Base-by-base conservation (phyloP, 2,888 invertebrate genomes). In the Rhagonycha fulva region DNA sequence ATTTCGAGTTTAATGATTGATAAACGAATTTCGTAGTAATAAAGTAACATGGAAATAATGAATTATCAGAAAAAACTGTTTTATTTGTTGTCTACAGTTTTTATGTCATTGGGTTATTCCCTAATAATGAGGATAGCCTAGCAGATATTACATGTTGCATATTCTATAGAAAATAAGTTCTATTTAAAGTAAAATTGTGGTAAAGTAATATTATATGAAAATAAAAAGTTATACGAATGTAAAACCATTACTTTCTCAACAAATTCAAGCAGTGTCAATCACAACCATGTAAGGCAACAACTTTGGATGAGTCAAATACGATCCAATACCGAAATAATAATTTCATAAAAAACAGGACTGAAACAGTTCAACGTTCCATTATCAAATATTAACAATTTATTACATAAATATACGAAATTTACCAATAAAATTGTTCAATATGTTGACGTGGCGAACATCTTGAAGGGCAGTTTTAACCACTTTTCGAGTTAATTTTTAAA, bases 371-470 rank as follows among this genome's bases (percentile, higher is more conserved):
- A 14, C 24, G 30, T 14, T 11, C 11, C 28, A 14, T 30, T 68
- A 61, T 60, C 26, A 61, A 71, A 75, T 73, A 78, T 30, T 23
- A 23, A 74, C 61, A 71, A 76, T 74, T 73, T 62, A 30, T 23
- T 69, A 26, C 68, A n/a, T 19, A 66, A 70, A 68, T 69, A 14
- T 63, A 61, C 68, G 75, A 79, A 79, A 81, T 80, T 76, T 74
- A 75, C 68, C 70, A 73, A 78, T 79, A 82, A 77, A 78, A 81
- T 61, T 79, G 71, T 79, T 71, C 84, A 86, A 85, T 86, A 86
- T 87, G 87, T 87, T 87, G 87, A 87, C 87, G 87, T 87, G 87
- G 87, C 87, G 83, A 77, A 79, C 75, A 74, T 63, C 76, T 79
- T 73, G 71, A 80, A 79, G 5, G 9, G n/a, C 19, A 73, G 62